Conservation (phyloP, 2,113 vertebrate species). For the Neopipo cinnamomea region DNA sequence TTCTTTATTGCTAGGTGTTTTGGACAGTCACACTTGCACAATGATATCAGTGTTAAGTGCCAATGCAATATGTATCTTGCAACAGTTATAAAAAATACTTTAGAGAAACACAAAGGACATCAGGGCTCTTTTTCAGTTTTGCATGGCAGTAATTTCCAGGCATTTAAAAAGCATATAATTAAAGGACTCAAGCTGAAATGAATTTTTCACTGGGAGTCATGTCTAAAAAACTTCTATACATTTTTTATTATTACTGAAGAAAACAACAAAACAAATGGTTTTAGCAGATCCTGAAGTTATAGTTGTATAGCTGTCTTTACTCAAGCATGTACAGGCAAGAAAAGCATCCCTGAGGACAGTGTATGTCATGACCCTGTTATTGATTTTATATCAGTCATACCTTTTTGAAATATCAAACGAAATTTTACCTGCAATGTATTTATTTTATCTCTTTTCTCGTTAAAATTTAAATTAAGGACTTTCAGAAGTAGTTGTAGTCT, state of each 20-base stretch:
- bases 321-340: not conserved
- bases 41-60: not conserved
- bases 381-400: not conserved
- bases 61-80: not conserved
- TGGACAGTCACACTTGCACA: not conserved
- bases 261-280: not conserved
- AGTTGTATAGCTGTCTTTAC: not conserved
- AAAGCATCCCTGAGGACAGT: not conserved
- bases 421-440: not conserved
- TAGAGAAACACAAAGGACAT: not conserved
- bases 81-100: not conserved
- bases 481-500: not conserved
- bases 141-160: not conserved
- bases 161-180: not conserved
- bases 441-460: not conserved
- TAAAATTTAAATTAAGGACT: not conserved
- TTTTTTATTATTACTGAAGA: not conserved
- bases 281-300: not conserved
- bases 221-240: not conserved
- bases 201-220: not conserved
- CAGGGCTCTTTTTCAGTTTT: not conserved
- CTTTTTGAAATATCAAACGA: not conserved
- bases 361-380: not conserved
- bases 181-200: not conserved
- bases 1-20: not conserved